Base-by-base conservation (phyloP, 2,797 vertebrate species). In the Tapera naevia region DNA sequence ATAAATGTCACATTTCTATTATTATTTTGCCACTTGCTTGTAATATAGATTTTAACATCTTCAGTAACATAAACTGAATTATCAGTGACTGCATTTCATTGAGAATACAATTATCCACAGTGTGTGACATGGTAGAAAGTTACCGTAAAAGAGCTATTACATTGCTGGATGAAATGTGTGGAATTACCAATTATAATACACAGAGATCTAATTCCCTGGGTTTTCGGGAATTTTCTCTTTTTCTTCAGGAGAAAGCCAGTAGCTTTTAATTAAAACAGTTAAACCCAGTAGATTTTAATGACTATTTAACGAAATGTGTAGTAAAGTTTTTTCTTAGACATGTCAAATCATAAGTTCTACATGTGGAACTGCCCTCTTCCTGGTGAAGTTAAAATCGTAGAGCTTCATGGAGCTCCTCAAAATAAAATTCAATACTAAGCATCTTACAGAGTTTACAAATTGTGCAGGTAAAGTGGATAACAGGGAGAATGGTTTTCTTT, bases 251-350 rank as follows among this genome's bases (percentile, higher is more conserved):
- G 48, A 32, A 75, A 72, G 74, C 37, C 21, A 64, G 23, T 61
- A 80, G 12, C 10, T 87, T 95, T 88, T 88, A 89, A 89, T 87
- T 88, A 62, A 85, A 93, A 51, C 7, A 32, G 28, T 79, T 92
- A 80, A 93, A 93, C 10, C 32, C 10, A 66, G 51, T 61, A 64
- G 39, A 45, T 80, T 86, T 76, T 74, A 91, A 93, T 57, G 37
- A 37, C 61, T 74, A 67, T 32, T 91, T 94, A 86, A 88, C 81
- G 80, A 89, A 87, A 11, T 67, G 64, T 87, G 35, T 43, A 74
- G 94, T 70, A 79, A 91, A n/a, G 6, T 76, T 93, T 41, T 73
- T 93, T 82, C 64, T 62, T 81, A 71, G 22, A 67, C 54, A 23
- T 33, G 6, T 71, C 39, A 85, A 81, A 79, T 62, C 24, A 32